These are phyloP conservation scores for Hirtodrosophila cameraria DNA, from an alignment of 2,888 invertebrate species.

Conservation along the genomic window DNA sequence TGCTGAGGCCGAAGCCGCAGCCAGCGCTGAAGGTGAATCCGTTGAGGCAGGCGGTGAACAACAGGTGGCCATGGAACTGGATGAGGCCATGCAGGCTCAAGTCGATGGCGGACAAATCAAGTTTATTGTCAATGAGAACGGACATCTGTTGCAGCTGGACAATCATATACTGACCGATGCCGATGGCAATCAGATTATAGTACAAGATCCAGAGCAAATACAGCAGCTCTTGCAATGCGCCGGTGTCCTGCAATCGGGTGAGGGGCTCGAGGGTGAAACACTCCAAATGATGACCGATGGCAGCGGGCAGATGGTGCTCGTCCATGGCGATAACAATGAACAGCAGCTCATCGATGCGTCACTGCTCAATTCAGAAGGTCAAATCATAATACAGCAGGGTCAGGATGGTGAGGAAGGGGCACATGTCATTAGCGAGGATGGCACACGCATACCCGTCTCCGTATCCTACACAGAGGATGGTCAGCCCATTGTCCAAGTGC, in stretches of 20 bases:
- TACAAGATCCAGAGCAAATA: constrained; percentile 84
- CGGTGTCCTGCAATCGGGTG: constrained; percentile 83
- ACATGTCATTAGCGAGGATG: constrained; percentile 84
- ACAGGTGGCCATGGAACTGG: constrained; percentile 84
- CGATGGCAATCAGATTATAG: constrained; percentile 84
- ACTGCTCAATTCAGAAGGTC: constrained; percentile 83
- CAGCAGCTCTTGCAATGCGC: constrained; percentile 84
- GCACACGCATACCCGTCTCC: constrained; percentile 84
- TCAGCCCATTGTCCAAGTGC: constrained; percentile 83
- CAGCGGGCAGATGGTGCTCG: constrained; percentile 84
- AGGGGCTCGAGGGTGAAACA: constrained; percentile 84
- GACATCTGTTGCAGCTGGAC: constrained; percentile 83
- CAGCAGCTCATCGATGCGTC: constrained; percentile 84
- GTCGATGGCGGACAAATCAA: constrained; percentile 84
- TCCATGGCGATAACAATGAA: constrained; percentile 84
- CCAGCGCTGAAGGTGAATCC: constrained; percentile 47
- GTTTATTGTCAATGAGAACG: constrained; percentile 84
- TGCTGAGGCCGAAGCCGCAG: constrained; percentile 57
- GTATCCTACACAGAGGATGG: constrained; percentile 83
- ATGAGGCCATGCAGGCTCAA: constrained; percentile 84
- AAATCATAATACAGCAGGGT: constrained; percentile 84
- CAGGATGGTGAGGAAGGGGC: constrained; percentile 83
- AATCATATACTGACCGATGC: constrained; percentile 84
- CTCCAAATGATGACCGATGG: constrained; percentile 84
- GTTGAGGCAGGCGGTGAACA: constrained; percentile 66